Evolutionary conservation across 2,797 vertebrate species (phyloP), one percentile per base, ranked within the genome.

Genomic region (Betta splendens): DNA sequence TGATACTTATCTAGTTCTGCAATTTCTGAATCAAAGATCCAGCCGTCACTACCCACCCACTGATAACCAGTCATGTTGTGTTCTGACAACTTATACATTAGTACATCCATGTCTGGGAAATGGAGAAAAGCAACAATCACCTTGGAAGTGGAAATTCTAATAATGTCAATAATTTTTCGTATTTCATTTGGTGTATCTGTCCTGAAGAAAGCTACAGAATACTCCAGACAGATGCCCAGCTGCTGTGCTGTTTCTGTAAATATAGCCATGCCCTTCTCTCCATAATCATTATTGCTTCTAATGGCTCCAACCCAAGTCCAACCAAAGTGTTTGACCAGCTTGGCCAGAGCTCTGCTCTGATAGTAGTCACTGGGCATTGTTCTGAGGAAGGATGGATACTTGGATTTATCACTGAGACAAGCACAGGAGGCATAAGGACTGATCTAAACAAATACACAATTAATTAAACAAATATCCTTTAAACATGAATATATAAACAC

Each of bases 241-340:
- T 82, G 53, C 29, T 67, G 28, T 16, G 88, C 85, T 11, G 29
- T 68, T 44, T 84, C 62, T 9, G 23, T 75, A 25, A 89, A 89
- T 13, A 45, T 73, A 0, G 72, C 69, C 79, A 89, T 87, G 15
- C 85, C 85, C 5, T 64, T 87, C 29, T 88, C 84, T 3, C 81
- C 79, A 35, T 85, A 87, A 65, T 91, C 89, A 63, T 85, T 63
- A 57, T 91, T 83, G 1, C n/a, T 71, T 77, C 84, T 43, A 1
- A 92, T 64, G 1, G 87, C 83, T 39, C 90, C 90, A 44, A 90
- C 83, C 89, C 89, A 91, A 5, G 84, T 91, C 90, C 90, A 91
- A 2, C 84, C 85, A 64, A 91, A 90, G 53, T 88, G 47, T 9
- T 79, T 28, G 26, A 28, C 26, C 26, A 28, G 6, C 7, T 28